These are phyloP conservation scores for Gracilinanus agilis DNA, from an alignment of 2,113 vertebrate species.

Conservation along the genomic window DNA sequence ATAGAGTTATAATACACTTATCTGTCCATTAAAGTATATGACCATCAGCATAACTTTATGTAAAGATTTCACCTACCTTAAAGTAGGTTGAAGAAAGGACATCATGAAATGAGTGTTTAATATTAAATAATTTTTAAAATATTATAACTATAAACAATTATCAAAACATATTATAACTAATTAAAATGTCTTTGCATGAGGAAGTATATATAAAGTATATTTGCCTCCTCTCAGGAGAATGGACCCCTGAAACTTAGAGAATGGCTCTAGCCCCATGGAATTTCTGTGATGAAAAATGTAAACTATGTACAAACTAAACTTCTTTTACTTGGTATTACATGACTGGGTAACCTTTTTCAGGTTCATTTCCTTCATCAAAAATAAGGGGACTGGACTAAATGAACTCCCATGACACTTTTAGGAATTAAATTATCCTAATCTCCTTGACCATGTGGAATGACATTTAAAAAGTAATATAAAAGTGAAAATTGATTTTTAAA, in stretches of 20 bases:
- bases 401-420: background rate
- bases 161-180: background rate
- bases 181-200: background rate
- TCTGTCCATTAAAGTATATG: background rate
- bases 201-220: background rate
- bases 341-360: background rate
- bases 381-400: background rate
- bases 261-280: background rate
- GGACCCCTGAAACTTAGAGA: background rate
- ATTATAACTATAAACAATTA: background rate
- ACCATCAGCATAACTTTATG: background rate
- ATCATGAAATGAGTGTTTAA: background rate
- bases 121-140: background rate
- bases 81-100: background rate
- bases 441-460: background rate
- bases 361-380: background rate
- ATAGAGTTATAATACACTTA: background rate
- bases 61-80: background rate
- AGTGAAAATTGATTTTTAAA: slow-evolving; percentile 19
- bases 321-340: background rate
- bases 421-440: background rate
- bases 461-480: slow-evolving; percentile 12
- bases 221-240: background rate
- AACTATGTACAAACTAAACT: background rate
- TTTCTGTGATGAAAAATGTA: background rate